These are phyloP conservation scores for Heliocidaris erythrogramma DNA, from an alignment of 35 echinoderm and acorn worm genomes.

Conservation along the genomic window DNA sequence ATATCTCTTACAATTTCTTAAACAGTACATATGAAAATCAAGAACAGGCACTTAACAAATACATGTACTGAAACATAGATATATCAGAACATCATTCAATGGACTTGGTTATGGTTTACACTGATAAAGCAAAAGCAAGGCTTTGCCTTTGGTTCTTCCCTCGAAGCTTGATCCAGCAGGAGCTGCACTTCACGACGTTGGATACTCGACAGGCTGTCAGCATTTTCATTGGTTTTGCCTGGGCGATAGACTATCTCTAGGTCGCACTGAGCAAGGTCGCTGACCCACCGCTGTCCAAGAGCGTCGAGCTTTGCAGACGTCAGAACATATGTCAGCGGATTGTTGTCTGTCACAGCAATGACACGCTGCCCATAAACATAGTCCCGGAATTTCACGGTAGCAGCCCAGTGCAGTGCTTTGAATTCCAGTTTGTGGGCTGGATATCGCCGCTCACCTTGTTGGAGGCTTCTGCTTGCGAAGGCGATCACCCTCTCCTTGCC, in stretches of 20 bases:
- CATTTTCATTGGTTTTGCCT: conserved; percentile 52
- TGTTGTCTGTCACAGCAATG: conserved; percentile 51
- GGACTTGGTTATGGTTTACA: too few relatives aligned
- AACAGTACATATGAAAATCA: too few relatives aligned
- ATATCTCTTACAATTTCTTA: too few relatives aligned
- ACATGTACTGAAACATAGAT: too few relatives aligned
- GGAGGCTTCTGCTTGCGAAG: too few relatives aligned
- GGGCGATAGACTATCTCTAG: conserved; percentile 59
- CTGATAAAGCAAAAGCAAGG: too few relatives aligned
- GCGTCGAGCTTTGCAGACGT: conserved; percentile 60
- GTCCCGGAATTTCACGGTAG: conserved; percentile 58
- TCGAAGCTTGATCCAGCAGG: neutral
- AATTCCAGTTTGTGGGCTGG: too few relatives aligned
- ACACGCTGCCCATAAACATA: conserved; percentile 63
- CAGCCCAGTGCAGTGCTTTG: conserved; percentile 57
- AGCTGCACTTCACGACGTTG: neutral
- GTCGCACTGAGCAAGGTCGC: conserved; percentile 49
- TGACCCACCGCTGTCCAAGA: conserved; percentile 57
- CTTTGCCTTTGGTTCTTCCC: too few relatives aligned
- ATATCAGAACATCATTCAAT: too few relatives aligned
- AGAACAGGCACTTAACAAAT: too few relatives aligned
- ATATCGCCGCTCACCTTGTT: too few relatives aligned
- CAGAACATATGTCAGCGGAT: conserved; percentile 64
- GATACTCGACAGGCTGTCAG: conserved; percentile 58
- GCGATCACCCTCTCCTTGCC: too few relatives aligned